Base-by-base conservation (phyloP, 2,888 invertebrate species). In the Eilema griseolum region DNA sequence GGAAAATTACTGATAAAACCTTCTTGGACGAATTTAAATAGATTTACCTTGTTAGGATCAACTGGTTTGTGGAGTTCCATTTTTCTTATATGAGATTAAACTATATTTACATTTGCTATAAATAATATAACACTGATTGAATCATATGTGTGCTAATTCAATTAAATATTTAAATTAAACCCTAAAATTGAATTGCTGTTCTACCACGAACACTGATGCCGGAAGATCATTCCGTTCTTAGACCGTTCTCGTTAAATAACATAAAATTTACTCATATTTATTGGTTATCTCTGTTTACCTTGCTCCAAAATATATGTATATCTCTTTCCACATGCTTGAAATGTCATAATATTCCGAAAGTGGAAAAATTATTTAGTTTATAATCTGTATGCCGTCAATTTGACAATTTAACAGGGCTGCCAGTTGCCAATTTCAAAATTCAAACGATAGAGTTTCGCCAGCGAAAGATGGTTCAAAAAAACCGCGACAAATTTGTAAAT, bases 11-110 rank as follows among this genome's bases (percentile, higher is more conserved):
- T 63, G 61, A 52, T 28, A 74, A 69, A 76, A 70, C 70, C 46
- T 69, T 74, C 28, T 61, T 73, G 57, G 61, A 28, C 56, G 70
- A 75, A 75, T 73, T 71, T 66, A 76, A 79, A 67, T 78, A 69
- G 64, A 76, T 77, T 67, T 86, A 94, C 95, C 94, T 95, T 95
- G 83, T 95, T 95, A 2, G 93, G 90, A 74, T 95, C 95, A 16
- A 95, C 94, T 66, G 95, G 95, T 79, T 86, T 88, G 78, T 95
- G 95, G 57, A 95, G 92, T 89, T 95, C 95, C 95, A 95, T 95
- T 79, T 65, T 85, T 72, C 52, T n/a, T 52, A 20, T n/a, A 52
- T 10, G 61, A 60, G 67, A 41, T 68, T 65, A 67, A 20, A 60
- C 66, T 70, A 76, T 74, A 73, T 71, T 80, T 64, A 65, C 60